phyloP scores from a whole-genome alignment of 2,113 vertebrate genomes.

The Passer montanus region DNA sequence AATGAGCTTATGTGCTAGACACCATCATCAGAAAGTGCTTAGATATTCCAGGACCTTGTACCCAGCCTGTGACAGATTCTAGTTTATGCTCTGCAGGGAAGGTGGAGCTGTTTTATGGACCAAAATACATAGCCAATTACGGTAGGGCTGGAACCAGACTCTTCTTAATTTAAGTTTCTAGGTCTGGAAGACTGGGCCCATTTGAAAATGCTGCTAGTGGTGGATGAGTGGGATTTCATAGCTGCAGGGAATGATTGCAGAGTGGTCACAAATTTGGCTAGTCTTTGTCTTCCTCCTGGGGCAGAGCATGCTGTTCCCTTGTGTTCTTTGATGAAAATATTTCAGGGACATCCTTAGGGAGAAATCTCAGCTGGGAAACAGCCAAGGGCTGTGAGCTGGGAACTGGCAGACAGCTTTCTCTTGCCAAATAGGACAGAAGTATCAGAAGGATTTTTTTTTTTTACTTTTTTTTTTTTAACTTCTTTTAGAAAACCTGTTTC shows the following conservation, averaged over 20 bases:
- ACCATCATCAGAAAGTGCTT: background rate
- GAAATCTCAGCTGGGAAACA: background rate
- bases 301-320: background rate
- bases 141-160: background rate
- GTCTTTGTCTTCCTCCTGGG: background rate
- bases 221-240: background rate
- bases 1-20: background rate
- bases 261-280: background rate
- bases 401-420: background rate
- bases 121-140: accelerated
- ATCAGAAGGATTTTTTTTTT: background rate
- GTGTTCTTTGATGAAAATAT: background rate
- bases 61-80: background rate
- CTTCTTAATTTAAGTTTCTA: background rate
- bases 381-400: background rate
- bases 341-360: background rate
- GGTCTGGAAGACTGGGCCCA: background rate
- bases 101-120: background rate
- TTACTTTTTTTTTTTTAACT: background rate
- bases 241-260: background rate
- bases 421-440: background rate
- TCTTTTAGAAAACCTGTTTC: background rate
- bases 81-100: background rate
- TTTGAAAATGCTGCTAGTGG: background rate
- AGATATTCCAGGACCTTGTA: background rate